Conservation (phyloP, 2,797 vertebrate species). For the Selene dorsalis region DNA sequence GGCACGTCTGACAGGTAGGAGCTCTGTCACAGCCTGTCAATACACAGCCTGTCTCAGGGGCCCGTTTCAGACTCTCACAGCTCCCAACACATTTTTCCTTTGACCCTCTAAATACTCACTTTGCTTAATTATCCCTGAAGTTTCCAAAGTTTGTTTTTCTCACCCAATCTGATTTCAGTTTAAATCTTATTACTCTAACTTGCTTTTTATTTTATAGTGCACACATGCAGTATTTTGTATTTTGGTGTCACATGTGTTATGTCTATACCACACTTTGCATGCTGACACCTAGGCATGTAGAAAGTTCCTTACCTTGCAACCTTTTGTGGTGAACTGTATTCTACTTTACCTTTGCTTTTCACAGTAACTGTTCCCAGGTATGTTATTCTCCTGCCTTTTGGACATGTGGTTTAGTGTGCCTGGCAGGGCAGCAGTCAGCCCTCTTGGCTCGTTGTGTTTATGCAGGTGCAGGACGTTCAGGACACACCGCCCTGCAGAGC, state of each 20-base stretch:
- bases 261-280: constrained; percentile 25
- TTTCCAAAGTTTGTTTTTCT: constrained; percentile 44
- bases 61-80: constrained; percentile 41
- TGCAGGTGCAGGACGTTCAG: constrained; percentile 85
- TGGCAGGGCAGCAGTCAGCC: constrained; percentile 69
- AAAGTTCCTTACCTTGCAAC: constrained; percentile 28
- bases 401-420: constrained; percentile 78
- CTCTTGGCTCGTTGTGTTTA: constrained; percentile 81
- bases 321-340: constrained; percentile 54
- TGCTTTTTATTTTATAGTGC: constrained; percentile 19
- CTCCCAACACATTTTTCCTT: constrained; percentile 57
- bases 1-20: constrained; percentile 58
- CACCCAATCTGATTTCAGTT: constrained; percentile 47
- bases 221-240: constrained; percentile 1
- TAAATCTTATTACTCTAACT: constrained; percentile 14
- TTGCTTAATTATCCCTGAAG: constrained; percentile 39
- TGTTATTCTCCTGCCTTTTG: constrained; percentile 76
- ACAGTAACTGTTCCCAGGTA: constrained; percentile 77
- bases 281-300: constrained; percentile 20
- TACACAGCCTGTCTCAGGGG: constrained; percentile 45
- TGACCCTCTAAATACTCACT: constrained; percentile 22
- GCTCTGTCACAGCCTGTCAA: constrained; percentile 60
- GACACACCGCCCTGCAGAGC: constrained; percentile 73
- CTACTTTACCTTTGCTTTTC: constrained; percentile 71
- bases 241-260: constrained; percentile 37